A percentile compares a stretch with the other conserved stretches of the same genome.
These are phyloP conservation scores for Xiphophorus maculatus DNA, from an alignment of 2,113 vertebrate genomes.

Conservation along the genomic window DNA sequence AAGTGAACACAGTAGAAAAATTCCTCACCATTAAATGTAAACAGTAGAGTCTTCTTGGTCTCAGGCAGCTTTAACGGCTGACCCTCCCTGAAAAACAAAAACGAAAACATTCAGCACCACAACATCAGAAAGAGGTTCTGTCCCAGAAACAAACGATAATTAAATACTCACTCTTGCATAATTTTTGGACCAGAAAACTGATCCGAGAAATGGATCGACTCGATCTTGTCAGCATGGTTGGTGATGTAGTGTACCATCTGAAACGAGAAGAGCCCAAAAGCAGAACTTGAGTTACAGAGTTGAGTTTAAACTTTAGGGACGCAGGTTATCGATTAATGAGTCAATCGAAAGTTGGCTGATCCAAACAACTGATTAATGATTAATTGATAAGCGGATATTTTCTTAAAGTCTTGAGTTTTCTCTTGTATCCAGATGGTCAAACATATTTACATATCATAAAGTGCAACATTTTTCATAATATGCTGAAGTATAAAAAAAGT, in stretches of 20 bases:
- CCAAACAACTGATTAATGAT: too few species aligned
- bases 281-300: neutral
- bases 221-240: slow-evolving; percentile 96
- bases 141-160: neutral
- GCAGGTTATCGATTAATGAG: too few species aligned
- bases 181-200: slow-evolving; percentile 99
- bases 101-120: neutral
- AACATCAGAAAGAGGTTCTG: neutral
- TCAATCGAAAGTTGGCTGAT: too few species aligned
- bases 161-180: slow-evolving; percentile 96
- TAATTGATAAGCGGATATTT: too few species aligned
- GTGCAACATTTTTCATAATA: too few species aligned
- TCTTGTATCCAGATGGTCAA: too few species aligned
- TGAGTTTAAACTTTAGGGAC: neutral
- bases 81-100: slow-evolving; percentile 87
- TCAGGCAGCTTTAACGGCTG: slow-evolving; percentile 98
- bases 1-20: neutral
- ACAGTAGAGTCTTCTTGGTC: slow-evolving; percentile 97
- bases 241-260: slow-evolving; percentile 98
- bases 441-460: too few species aligned
- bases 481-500: too few species aligned
- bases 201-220: slow-evolving; percentile 99
- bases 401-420: too few species aligned
- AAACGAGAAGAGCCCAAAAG: slow-evolving; percentile 37
- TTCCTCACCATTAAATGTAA: slow-evolving; percentile 97